These are phyloP conservation scores for Xenopus petersii DNA, from an alignment of 2,797 vertebrate genomes.

Conservation along the genomic window DNA sequence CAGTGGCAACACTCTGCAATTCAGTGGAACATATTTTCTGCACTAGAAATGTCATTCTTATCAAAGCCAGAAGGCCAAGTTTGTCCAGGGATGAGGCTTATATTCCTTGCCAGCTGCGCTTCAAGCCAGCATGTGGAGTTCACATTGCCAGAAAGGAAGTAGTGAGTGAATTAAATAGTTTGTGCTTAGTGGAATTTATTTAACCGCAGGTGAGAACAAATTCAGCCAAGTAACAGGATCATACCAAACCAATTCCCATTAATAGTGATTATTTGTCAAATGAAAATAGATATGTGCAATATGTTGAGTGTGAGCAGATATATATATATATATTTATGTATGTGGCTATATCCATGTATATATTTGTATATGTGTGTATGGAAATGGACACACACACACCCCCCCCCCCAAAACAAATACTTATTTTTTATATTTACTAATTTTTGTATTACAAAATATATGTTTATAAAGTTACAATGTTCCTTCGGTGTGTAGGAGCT, in stretches of 20 bases:
- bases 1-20: conserved; percentile 46
- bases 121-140: conserved; percentile 62
- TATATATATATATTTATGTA: neutral
- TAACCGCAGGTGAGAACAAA: conserved; percentile 61
- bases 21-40: conserved; percentile 48
- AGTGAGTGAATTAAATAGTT: conserved; percentile 44
- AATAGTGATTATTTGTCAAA: neutral
- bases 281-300: neutral
- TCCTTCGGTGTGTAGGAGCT: too few species aligned
- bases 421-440: too few species aligned
- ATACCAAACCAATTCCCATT: conserved; percentile 19
- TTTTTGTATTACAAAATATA: too few species aligned
- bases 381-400: too few species aligned
- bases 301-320: neutral
- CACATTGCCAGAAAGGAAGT: conserved; percentile 55
- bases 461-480: too few species aligned
- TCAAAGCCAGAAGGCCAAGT: conserved; percentile 66
- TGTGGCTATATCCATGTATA: neutral
- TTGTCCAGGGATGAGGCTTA: conserved; percentile 64
- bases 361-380: neutral
- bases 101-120: conserved; percentile 69
- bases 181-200: conserved; percentile 57
- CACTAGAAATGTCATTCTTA: conserved; percentile 63
- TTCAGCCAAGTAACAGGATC: conserved; percentile 45
- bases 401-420: too few species aligned